phyloP scores from a whole-genome alignment of 2,113 vertebrate genomes.

The Hucho hucho region DNA sequence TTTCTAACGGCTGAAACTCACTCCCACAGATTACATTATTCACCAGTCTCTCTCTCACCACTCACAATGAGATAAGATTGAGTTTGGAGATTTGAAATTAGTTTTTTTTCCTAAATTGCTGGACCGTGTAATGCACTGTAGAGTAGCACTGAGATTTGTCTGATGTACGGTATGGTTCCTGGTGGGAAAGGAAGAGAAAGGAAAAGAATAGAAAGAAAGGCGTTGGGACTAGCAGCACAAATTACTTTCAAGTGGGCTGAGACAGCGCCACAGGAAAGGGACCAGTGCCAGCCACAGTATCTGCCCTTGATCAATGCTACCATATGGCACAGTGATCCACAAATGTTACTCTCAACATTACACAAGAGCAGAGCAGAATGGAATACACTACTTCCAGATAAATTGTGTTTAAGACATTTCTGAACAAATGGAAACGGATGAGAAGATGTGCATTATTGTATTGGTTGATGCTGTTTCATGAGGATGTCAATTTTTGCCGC shows the following conservation, averaged over 20 bases:
- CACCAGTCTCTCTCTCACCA: background rate
- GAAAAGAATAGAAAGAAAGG: no score
- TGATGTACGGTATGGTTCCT: background rate
- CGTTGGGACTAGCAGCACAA: background rate
- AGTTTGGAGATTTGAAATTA: slow-evolving; percentile 12
- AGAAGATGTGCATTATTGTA: background rate
- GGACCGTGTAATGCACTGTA: slow-evolving; percentile 7
- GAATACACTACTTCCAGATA: background rate
- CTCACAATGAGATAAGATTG: slow-evolving; percentile 30
- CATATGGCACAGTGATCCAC: slow-evolving; percentile 38
- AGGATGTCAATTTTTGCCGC: no score
- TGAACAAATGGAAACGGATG: background rate
- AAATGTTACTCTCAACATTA: slow-evolving; percentile 31
- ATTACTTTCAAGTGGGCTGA: slow-evolving; percentile 17
- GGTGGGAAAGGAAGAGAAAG: background rate
- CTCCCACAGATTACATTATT: background rate
- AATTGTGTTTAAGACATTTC: background rate
- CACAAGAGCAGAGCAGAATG: slow-evolving; percentile 7
- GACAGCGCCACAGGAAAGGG: slow-evolving; percentile 28
- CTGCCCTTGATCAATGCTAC: slow-evolving; percentile 37
- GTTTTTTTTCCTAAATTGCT: background rate
- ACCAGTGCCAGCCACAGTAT: slow-evolving; percentile 8
- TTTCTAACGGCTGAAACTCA: background rate
- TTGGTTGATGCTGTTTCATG: background rate
- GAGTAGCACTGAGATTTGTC: slow-evolving; percentile 8